Evolutionary conservation across 2,888 invertebrate genomes (phyloP).

Genomic region (Camptogramma bilineatum): DNA sequence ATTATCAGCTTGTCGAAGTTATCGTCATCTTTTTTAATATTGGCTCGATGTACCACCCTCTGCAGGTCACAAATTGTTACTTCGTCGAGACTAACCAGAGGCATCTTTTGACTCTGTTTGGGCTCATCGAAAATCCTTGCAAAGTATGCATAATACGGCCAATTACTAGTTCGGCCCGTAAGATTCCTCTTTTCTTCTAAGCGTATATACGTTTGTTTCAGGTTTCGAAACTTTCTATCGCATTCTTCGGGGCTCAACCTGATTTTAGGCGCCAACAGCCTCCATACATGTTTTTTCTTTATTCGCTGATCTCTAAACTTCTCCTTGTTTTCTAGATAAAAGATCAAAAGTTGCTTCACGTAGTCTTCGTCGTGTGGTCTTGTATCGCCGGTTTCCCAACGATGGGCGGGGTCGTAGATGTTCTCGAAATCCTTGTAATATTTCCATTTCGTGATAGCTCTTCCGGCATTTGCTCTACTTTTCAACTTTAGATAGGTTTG

Average conservation of each 20-base stretch:
- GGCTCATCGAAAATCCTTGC: constrained; percentile 69
- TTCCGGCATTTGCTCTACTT: constrained; percentile 60
- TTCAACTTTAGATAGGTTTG: constrained; percentile 74
- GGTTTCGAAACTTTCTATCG: constrained; percentile 75
- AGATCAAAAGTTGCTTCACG: constrained; percentile 67
- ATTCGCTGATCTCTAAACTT: constrained; percentile 69
- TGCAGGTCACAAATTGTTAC: constrained; percentile 61
- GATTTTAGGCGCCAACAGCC: constrained; percentile 61
- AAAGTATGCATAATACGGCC: constrained; percentile 76
- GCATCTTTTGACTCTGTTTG: neutral
- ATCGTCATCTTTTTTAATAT: constrained; percentile 57
- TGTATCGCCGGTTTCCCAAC: constrained; percentile 35
- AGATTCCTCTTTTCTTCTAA: constrained; percentile 64
- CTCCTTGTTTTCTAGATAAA: constrained; percentile 71
- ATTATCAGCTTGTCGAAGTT: constrained; percentile 68
- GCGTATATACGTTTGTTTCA: constrained; percentile 76
- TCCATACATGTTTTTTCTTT: constrained; percentile 74
- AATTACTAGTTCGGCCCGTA: constrained; percentile 65
- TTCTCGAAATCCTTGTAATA: constrained; percentile 74
- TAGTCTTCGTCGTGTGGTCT: constrained; percentile 64
- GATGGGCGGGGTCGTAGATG: constrained; percentile 54
- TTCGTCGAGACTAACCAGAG: constrained; percentile 50
- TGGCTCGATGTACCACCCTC: constrained; percentile 56
- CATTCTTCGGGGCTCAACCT: constrained; percentile 72
- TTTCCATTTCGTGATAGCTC: constrained; percentile 69